Evolutionary conservation across 1,140 invertebrate genomes (phyloP).

Genomic region (Euura lappo): DNA sequence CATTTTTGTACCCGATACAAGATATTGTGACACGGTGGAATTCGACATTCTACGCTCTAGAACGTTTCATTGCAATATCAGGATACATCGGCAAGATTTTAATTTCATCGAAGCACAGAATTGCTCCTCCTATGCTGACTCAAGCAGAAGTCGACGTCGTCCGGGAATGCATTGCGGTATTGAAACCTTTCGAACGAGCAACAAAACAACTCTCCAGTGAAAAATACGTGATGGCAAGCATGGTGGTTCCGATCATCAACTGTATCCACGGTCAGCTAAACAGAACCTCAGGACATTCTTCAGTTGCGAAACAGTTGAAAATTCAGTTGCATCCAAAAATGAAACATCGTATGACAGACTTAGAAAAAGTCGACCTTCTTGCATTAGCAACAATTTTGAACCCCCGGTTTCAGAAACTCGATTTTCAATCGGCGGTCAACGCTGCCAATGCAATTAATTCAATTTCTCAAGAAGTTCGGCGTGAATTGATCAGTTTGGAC

Average conservation of each 20-base stretch:
- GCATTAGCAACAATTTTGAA: conserved; percentile 18
- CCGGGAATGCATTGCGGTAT: conserved; percentile 23
- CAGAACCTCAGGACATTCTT: no score
- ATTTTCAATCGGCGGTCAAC: conserved; percentile 16
- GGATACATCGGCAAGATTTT: conserved; percentile 34
- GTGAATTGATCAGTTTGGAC: conserved; percentile 4
- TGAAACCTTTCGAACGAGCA: conserved; percentile 47
- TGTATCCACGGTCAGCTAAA: conserved; percentile 26
- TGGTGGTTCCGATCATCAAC: conserved; percentile 47
- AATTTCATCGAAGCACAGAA: conserved; percentile 39
- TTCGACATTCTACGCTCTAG: conserved; percentile 46
- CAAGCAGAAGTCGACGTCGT: conserved; percentile 34
- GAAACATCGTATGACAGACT: not conserved
- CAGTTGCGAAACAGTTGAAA: no score
- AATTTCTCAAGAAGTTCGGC: not conserved
- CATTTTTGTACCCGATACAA: conserved; percentile 36
- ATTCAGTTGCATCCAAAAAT: not conserved
- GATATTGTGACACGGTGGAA: conserved; percentile 43
- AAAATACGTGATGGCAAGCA: conserved; percentile 49
- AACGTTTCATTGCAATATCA: conserved; percentile 42
- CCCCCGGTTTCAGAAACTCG: conserved; percentile 14
- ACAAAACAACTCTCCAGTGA: conserved; percentile 51
- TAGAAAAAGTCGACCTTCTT: not conserved
- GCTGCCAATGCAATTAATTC: conserved; percentile 10
- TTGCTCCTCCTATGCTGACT: conserved; percentile 41